A percentile compares a stretch with the other conserved stretches of the same genome.
These are phyloP conservation scores for Epinephelus moara DNA, from an alignment of 2,113 vertebrate genomes.

Conservation along the genomic window DNA sequence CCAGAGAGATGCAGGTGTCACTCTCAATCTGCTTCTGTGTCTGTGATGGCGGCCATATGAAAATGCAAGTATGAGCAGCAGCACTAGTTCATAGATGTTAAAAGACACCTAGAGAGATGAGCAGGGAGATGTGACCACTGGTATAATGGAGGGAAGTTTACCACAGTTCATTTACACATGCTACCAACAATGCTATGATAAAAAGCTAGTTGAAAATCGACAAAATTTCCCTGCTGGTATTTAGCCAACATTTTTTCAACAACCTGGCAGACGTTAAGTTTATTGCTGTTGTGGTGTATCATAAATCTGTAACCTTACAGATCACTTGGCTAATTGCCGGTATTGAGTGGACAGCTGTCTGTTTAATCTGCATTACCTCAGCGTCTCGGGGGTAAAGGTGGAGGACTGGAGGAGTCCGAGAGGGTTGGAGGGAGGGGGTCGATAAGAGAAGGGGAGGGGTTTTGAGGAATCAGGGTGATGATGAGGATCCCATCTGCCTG, in stretches of 20 bases:
- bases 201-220: too few species aligned
- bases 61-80: too few species aligned
- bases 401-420: slow-evolving; percentile 48
- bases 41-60: too few species aligned
- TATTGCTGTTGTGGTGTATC: slow-evolving; percentile 41
- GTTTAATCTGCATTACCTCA: slow-evolving; percentile 78
- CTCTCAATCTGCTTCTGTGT: too few species aligned
- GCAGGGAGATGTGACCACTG: too few species aligned
- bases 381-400: slow-evolving; percentile 77
- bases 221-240: background rate
- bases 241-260: slow-evolving; percentile 14
- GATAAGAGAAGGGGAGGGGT: slow-evolving; percentile 33
- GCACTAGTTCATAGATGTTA: too few species aligned
- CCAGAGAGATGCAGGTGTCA: too few species aligned
- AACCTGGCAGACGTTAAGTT: slow-evolving; percentile 16
- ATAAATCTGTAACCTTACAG: slow-evolving; percentile 54
- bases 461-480: slow-evolving; percentile 73
- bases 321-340: slow-evolving; percentile 62
- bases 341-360: slow-evolving; percentile 77
- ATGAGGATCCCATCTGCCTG: slow-evolving; percentile 87
- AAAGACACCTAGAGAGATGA: too few species aligned
- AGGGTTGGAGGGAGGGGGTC: slow-evolving; percentile 43
- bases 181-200: too few species aligned
- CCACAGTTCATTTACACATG: too few species aligned
- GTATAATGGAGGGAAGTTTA: too few species aligned